Percentiles rank a stretch among this genome's conserved stretches.
Evolutionary conservation across 2,797 vertebrate species (phyloP).

Genomic region (Acipenser oxyrinchus): DNA sequence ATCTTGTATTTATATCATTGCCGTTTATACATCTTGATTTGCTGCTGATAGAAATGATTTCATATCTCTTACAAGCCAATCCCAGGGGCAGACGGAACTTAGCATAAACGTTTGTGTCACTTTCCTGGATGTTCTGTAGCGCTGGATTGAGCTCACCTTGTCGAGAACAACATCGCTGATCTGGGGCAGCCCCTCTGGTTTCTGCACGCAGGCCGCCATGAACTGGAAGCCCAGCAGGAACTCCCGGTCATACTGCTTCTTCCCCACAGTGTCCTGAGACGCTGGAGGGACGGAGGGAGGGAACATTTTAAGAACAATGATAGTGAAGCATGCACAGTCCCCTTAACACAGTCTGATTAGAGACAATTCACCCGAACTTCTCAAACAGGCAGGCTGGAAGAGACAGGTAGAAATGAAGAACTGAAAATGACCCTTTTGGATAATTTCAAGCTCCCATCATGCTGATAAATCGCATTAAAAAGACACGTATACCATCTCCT

Average conservation of each 20-base stretch:
- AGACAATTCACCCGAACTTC: too few species aligned
- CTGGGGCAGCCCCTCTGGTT: conserved; percentile 22
- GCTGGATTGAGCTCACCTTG: conserved; percentile 46
- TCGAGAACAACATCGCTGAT: conserved; percentile 72
- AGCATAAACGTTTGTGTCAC: not conserved
- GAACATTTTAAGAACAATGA: too few species aligned
- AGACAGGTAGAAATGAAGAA: too few species aligned
- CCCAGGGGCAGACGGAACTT: too few species aligned
- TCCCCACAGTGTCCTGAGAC: conserved; percentile 53
- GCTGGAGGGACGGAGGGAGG: conserved; percentile 32
- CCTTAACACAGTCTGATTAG: too few species aligned
- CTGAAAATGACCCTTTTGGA: too few species aligned
- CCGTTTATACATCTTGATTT: not conserved
- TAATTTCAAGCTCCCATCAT: too few species aligned
- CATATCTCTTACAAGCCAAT: too few species aligned
- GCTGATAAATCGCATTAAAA: too few species aligned
- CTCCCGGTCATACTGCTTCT: conserved; percentile 64
- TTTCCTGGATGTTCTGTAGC: not conserved
- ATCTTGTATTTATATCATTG: not conserved
- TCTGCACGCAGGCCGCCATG: conserved; percentile 64
- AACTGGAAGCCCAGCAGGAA: conserved; percentile 67
- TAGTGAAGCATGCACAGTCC: too few species aligned
- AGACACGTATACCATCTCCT: too few species aligned
- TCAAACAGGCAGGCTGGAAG: too few species aligned
- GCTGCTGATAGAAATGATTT: not conserved